Percentiles rank a stretch among this genome's conserved stretches.
Conservation (phyloP, 2,113 vertebrate species). For the Clupea harengus region DNA sequence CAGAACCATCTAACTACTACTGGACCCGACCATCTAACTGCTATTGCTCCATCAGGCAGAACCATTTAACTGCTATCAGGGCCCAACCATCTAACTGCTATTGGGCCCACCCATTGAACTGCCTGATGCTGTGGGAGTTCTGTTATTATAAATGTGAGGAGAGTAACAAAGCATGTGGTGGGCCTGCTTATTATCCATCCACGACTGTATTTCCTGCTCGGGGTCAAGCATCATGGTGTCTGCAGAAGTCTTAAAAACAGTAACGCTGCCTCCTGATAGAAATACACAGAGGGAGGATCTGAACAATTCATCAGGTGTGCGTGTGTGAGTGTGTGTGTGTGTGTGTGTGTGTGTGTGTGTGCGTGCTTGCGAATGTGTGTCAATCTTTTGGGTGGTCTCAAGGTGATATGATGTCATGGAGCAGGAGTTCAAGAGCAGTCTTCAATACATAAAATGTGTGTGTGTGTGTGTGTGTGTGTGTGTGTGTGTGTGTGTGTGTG, state of each 20-base stretch:
- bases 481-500: not conserved
- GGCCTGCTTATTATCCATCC: not conserved
- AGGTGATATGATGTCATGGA: not conserved
- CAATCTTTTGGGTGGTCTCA: not conserved
- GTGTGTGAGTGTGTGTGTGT: slow-evolving; percentile 7
- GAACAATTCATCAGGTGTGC: not conserved
- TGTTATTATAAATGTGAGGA: not conserved
- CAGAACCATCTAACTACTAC: too few relatives aligned
- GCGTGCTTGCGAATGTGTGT: not conserved
- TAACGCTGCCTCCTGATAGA: not conserved
- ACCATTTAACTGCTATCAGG: too few relatives aligned
- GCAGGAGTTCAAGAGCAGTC: not conserved
- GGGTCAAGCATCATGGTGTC: not conserved
- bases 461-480: not conserved
- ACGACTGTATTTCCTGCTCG: not conserved
- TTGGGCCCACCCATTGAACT: too few relatives aligned
- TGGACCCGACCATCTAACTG: too few relatives aligned
- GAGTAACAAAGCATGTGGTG: not conserved
- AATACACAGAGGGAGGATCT: not conserved
- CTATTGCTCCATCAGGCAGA: too few relatives aligned
- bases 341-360: slow-evolving; percentile 8
- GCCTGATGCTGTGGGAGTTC: not conserved
- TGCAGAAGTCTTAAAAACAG: not conserved
- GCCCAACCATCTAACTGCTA: too few relatives aligned
- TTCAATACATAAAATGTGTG: not conserved